Evolutionary conservation across 2,797 vertebrate species (phyloP), one percentile per base, ranked within the genome.

Genomic region (Enteromius viviparus): DNA sequence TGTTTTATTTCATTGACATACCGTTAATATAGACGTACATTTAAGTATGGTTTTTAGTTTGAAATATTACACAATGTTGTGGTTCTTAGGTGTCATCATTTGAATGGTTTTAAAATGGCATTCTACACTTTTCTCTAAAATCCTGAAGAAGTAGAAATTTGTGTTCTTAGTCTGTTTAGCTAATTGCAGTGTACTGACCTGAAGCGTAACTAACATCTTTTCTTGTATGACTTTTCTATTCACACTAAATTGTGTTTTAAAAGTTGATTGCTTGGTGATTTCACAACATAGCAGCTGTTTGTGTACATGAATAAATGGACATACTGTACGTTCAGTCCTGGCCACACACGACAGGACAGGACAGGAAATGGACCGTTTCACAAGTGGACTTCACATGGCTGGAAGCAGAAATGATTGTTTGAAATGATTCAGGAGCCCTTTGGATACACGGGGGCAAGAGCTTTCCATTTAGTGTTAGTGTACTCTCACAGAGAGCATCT

Each of bases 401-500:
- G 91, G 91, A 93, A 89, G 89, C 85, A 85, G 87, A 78, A 91
- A 91, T 85, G 93, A 92, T 95, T 93, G 89, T 93, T 92, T 93
- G 91, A 94, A 92, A 90, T 94, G 87, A 93, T 91, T 88, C 90
- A 91, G 90, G 94, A 93, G 94, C 94, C 93, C 95, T 94, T 92
- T 90, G 93, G 92, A 92, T 93, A 93, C 88, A 89, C 88, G 88
- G 89, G 77, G 77, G 85, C 95, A 93, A 95, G 94, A 95, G 94
- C 93, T 95, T 96, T 96, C 94, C 95, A 93, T 95, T 88, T 95
- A 94, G 93, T 96, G 95, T 96, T 96, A 96, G 96, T 97, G 94
- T 95, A 95, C 96, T 97, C 97, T 96, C 90, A 87, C 95, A 95
- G 95, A 96, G 96, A 96, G 96, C 96, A 95, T 96, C 96, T 95